Evolutionary conservation across 1,140 invertebrate genomes (phyloP).

Genomic region (Aradophagus sp.): DNA sequence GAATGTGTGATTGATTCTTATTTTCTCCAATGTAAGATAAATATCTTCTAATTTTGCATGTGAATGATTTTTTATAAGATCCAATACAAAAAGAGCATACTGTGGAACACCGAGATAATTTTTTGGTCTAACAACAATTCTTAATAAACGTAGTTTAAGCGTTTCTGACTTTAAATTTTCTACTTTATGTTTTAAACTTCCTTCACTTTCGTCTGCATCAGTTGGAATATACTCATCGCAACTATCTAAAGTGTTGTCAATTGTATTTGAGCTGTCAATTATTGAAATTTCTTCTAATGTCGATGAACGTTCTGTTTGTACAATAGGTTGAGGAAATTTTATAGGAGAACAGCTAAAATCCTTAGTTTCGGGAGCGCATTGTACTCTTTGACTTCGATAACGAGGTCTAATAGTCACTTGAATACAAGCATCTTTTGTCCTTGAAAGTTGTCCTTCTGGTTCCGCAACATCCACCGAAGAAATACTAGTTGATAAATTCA

Average conservation of each 20-base stretch:
- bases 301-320: not conserved
- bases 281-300: not conserved
- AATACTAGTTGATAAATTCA: slow-evolving; percentile 3
- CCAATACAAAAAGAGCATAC: slow-evolving; percentile 18
- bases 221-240: slow-evolving; percentile 11
- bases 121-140: slow-evolving; percentile 17
- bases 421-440: slow-evolving; percentile 12
- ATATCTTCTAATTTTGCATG: slow-evolving; percentile 22
- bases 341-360: slow-evolving; percentile 10
- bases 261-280: not conserved
- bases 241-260: slow-evolving; percentile 9
- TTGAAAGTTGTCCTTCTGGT: slow-evolving; percentile 2
- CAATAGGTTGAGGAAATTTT: slow-evolving; percentile 1
- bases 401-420: slow-evolving; percentile 4
- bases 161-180: not conserved
- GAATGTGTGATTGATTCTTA: slow-evolving; percentile 21
- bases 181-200: slow-evolving; percentile 9
- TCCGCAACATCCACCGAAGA: not conserved
- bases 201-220: slow-evolving; percentile 18
- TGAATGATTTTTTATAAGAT: slow-evolving; percentile 4
- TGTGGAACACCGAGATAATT: slow-evolving; percentile 26
- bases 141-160: slow-evolving; percentile 3
- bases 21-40: slow-evolving; percentile 39
- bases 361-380: not conserved
- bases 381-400: not conserved